Percentiles rank a stretch among this genome's conserved stretches.
Conservation (phyloP, 1,140 invertebrate genomes). For the Philotrypesis tridentata region DNA sequence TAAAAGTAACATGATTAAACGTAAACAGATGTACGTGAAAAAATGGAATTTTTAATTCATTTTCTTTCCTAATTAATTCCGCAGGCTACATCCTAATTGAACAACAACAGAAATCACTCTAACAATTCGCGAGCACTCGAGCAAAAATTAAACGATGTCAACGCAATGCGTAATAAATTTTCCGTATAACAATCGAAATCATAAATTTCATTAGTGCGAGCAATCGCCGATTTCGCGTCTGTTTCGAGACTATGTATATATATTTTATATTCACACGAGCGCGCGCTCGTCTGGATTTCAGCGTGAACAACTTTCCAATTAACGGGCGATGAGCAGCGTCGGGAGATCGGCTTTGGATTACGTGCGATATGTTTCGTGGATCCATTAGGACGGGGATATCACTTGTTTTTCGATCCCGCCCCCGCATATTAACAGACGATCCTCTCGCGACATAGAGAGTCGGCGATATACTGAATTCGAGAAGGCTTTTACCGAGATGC, state of each 20-base stretch:
- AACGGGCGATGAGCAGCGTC: not conserved
- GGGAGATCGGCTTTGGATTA: conserved; percentile 22
- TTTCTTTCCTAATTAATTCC: no score
- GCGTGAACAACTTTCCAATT: conserved; percentile 34
- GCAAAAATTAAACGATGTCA: no score
- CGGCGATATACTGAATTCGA: not conserved
- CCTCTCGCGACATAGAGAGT: not conserved
- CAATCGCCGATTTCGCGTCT: conserved; percentile 34
- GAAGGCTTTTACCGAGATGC: not conserved
- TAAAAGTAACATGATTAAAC: no score
- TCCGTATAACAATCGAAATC: no score
- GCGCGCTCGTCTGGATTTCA: not conserved
- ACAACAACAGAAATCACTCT: no score
- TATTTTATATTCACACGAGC: not conserved
- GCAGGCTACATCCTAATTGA: no score
- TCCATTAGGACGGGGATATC: not conserved
- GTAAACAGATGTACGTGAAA: no score
- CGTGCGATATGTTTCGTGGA: not conserved
- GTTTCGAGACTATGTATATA: not conserved
- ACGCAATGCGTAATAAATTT: no score
- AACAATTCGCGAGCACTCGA: no score
- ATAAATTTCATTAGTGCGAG: conserved; percentile 49
- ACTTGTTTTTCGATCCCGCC: no score
- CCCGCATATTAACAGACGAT: not conserved
- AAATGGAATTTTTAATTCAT: no score